phyloP scores from a whole-genome alignment of 1,140 invertebrate genomes.

The Thaumetopoea pityocampa region DNA sequence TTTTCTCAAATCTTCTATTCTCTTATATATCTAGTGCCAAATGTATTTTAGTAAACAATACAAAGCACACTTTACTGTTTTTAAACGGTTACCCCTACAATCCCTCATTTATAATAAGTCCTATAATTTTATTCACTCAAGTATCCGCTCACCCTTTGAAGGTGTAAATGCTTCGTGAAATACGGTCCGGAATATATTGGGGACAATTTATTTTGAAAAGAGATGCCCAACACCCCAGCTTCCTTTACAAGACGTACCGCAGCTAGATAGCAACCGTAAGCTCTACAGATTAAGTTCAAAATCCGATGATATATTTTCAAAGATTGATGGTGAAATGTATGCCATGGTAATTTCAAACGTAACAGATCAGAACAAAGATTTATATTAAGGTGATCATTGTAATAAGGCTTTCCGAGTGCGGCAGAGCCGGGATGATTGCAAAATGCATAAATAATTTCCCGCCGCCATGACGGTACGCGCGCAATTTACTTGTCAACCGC shows the following conservation, averaged over 20 bases:
- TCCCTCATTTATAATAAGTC: no score
- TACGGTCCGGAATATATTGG: constrained; percentile 59
- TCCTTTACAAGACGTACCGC: constrained; percentile 6
- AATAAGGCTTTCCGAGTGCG: constrained; percentile 8
- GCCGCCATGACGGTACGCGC: constrained; percentile 18
- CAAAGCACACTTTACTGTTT: no score
- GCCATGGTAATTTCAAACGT: constrained; percentile 4
- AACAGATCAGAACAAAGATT: constrained; percentile 9
- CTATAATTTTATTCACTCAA: no score
- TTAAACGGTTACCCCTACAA: no score
- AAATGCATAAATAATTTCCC: constrained; percentile 46
- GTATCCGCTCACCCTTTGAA: constrained; percentile 34
- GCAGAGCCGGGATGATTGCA: constrained; percentile 42
- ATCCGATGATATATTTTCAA: background rate
- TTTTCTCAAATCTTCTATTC: no score
- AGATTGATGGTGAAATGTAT: background rate
- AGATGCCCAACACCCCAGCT: constrained; percentile 29
- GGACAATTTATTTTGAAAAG: constrained; percentile 62
- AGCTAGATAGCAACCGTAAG: constrained; percentile 5
- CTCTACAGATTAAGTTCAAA: background rate
- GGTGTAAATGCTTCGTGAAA: constrained; percentile 62
- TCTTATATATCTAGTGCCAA: no score
- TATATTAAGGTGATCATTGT: constrained; percentile 2
- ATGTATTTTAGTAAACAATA: no score
- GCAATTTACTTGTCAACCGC: constrained; percentile 12